phyloP scores from a whole-genome alignment of 2,113 vertebrate genomes.

The Setophaga petechia region DNA sequence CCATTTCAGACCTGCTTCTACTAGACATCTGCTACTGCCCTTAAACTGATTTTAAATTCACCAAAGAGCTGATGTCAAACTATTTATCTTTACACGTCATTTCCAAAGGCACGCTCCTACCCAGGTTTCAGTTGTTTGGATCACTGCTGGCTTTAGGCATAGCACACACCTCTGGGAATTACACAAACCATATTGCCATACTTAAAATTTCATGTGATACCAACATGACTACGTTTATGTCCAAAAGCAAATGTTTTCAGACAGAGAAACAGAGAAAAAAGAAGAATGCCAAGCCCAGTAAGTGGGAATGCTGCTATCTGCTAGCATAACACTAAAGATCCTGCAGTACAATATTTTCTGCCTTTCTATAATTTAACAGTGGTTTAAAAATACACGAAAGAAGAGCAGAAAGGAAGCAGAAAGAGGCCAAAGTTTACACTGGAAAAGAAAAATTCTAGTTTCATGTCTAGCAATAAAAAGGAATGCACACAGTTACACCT shows the following conservation, averaged over 20 bases:
- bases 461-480: not conserved
- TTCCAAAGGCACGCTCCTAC: not conserved
- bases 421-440: not conserved
- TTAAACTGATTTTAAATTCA: constrained; percentile 33
- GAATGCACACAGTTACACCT: no score
- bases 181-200: not conserved
- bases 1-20: not conserved
- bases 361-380: not conserved
- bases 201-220: constrained; percentile 37
- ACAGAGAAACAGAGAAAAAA: not conserved
- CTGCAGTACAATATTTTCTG: not conserved
- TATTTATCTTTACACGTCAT: not conserved
- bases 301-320: not conserved
- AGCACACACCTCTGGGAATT: constrained; percentile 29
- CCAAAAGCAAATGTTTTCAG: constrained; percentile 31
- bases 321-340: not conserved
- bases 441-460: not conserved
- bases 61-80: not conserved
- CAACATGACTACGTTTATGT: not conserved
- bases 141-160: constrained; percentile 4
- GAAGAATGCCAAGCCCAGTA: not conserved
- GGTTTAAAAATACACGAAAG: constrained; percentile 9
- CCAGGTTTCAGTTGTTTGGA: not conserved
- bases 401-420: not conserved
- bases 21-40: not conserved